Evolutionary conservation across 2,797 vertebrate genomes (phyloP).

Genomic region (Poeciliopsis turneri): DNA sequence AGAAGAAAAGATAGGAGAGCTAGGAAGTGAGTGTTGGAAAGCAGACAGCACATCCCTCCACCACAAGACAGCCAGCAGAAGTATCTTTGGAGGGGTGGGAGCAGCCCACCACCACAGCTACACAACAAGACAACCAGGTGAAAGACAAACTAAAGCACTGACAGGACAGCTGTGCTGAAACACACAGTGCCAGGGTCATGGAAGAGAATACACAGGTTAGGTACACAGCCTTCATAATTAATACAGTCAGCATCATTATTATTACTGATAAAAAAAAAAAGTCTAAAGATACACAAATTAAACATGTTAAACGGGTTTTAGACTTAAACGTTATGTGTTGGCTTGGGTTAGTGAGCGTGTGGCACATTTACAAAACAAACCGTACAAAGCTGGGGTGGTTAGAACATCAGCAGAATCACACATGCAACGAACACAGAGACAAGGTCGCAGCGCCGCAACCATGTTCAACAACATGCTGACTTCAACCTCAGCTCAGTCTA

Average conservation of each 20-base stretch:
- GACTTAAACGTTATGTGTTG: conserved; percentile 14
- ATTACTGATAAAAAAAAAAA: conserved; percentile 28
- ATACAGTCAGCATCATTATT: conserved; percentile 48
- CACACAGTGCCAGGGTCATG: conserved; percentile 33
- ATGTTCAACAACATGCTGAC: background rate
- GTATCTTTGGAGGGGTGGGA: conserved; percentile 24
- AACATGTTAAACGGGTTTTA: conserved; percentile 12
- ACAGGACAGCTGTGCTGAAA: conserved; percentile 27
- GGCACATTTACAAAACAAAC: background rate
- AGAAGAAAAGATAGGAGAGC: conserved; percentile 75
- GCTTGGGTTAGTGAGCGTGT: conserved; percentile 34
- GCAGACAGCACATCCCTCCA: conserved; percentile 80
- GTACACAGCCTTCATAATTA: conserved; percentile 46
- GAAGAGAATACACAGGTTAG: conserved; percentile 74
- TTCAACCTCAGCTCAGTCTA: background rate
- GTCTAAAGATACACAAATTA: conserved; percentile 25
- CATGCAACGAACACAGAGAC: conserved; percentile 11
- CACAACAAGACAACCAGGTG: conserved; percentile 34
- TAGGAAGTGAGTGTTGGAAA: conserved; percentile 84
- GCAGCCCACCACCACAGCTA: conserved; percentile 56
- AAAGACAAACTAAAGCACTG: conserved; percentile 47
- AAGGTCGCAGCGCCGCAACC: background rate
- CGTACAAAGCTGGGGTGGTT: background rate
- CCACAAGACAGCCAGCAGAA: conserved; percentile 62
- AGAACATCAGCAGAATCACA: conserved; percentile 4